Percentiles rank a stretch among this genome's conserved stretches.
These are phyloP conservation scores for Deilephila elpenor DNA, from an alignment of 2,888 invertebrate genomes.

Conservation along the genomic window DNA sequence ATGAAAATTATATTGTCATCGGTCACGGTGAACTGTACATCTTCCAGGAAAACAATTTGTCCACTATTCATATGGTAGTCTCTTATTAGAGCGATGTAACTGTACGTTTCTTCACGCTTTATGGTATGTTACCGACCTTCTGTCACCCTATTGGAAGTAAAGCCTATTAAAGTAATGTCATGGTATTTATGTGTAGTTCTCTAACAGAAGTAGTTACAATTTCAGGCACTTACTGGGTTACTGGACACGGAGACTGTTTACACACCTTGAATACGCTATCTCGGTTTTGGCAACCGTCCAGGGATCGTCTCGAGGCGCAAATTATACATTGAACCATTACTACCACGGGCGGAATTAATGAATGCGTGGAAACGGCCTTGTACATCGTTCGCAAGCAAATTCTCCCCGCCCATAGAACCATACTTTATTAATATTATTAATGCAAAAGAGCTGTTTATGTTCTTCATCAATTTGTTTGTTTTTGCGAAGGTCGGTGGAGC, in stretches of 20 bases:
- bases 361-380: conserved; percentile 27
- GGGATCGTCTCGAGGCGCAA: conserved; percentile 54
- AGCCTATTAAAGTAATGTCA: too few relatives aligned
- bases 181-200: too few relatives aligned
- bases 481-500: not conserved
- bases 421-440: conserved; percentile 22
- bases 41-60: not conserved
- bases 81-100: not conserved
- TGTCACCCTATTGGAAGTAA: not conserved
- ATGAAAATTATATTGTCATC: not conserved
- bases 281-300: conserved; percentile 58
- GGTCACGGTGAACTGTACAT: not conserved
- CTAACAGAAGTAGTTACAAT: not conserved
- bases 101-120: not conserved
- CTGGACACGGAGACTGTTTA: conserved; percentile 39
- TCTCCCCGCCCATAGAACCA: not conserved
- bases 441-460: conserved; percentile 1
- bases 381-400: not conserved
- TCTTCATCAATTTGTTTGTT: conserved; percentile 7
- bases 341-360: conserved; percentile 45
- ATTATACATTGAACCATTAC: conserved; percentile 58
- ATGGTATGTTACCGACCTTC: not conserved
- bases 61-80: not conserved
- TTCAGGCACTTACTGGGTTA: conserved; percentile 13
- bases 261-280: conserved; percentile 51